Evolutionary conservation across 2,797 vertebrate genomes (phyloP).

Genomic region (Odontamblyopus lacepedii): DNA sequence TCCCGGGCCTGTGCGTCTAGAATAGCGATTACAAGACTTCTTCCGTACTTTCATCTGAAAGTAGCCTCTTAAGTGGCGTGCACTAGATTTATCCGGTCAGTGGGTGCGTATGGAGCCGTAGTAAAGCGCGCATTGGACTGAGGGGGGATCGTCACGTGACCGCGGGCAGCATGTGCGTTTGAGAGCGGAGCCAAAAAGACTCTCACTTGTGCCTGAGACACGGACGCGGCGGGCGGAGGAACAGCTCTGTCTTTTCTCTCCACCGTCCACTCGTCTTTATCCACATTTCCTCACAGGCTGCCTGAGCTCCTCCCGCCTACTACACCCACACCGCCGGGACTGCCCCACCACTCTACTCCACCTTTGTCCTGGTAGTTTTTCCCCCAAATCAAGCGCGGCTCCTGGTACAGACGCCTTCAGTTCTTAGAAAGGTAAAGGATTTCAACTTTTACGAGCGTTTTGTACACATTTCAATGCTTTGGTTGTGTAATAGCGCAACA

Average conservation of each 20-base stretch:
- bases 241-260: background rate
- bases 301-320: background rate
- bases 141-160: constrained; percentile 57
- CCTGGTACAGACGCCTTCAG: background rate
- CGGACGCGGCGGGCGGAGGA: constrained; percentile 11
- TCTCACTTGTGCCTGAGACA: constrained; percentile 38
- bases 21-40: background rate
- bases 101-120: constrained; percentile 28
- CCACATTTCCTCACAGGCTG: background rate
- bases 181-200: constrained; percentile 48
- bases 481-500: background rate
- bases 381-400: background rate
- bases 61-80: background rate
- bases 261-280: background rate
- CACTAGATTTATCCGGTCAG: background rate
- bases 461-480: background rate
- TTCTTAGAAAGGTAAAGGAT: constrained; percentile 5
- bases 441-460: background rate
- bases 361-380: background rate
- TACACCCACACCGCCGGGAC: background rate
- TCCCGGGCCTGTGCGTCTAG: too few relatives aligned
- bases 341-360: background rate
- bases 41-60: background rate
- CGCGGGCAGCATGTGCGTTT: constrained; percentile 51
- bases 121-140: constrained; percentile 51